Conservation (phyloP, 2,113 vertebrate species). For the Aviceda subcristata region DNA sequence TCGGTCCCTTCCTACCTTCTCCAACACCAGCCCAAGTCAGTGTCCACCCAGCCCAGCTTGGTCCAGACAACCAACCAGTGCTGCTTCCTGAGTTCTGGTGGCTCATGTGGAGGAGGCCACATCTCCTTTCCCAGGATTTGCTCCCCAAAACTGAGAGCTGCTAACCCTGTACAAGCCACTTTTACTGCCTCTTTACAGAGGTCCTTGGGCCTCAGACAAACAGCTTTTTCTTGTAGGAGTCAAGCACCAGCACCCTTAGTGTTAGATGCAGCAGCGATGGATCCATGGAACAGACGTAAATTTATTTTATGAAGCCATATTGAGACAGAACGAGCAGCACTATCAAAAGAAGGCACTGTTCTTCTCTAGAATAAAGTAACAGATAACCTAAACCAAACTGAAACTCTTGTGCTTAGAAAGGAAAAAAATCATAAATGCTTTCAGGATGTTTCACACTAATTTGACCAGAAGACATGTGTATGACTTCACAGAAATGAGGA, state of each 20-base stretch:
- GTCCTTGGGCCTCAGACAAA: not conserved
- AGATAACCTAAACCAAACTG: not conserved
- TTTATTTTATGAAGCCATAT: not conserved
- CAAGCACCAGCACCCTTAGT: not conserved
- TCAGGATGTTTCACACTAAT: not conserved
- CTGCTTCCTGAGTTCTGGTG: not conserved
- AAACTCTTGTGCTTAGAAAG: not conserved
- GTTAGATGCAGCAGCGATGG: not conserved
- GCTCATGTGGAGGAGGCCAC: not conserved
- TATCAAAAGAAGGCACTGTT: not conserved
- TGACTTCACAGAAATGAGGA: not conserved
- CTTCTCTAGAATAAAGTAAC: not conserved
- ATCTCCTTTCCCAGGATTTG: not conserved
- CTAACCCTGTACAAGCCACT: not conserved
- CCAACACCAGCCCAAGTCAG: not conserved
- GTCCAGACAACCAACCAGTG: not conserved
- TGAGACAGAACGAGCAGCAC: not conserved
- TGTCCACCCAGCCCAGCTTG: not conserved
- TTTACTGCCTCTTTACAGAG: not conserved
- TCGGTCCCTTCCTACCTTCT: not conserved
- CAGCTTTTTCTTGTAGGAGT: not conserved
- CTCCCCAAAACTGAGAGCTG: not conserved
- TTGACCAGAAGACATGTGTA: not conserved
- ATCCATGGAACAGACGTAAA: not conserved
- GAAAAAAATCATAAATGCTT: not conserved